Percentiles rank a stretch among this genome's conserved stretches.
These are phyloP conservation scores for Erebia epiphron DNA, from an alignment of 2,888 invertebrate species.

Conservation along the genomic window DNA sequence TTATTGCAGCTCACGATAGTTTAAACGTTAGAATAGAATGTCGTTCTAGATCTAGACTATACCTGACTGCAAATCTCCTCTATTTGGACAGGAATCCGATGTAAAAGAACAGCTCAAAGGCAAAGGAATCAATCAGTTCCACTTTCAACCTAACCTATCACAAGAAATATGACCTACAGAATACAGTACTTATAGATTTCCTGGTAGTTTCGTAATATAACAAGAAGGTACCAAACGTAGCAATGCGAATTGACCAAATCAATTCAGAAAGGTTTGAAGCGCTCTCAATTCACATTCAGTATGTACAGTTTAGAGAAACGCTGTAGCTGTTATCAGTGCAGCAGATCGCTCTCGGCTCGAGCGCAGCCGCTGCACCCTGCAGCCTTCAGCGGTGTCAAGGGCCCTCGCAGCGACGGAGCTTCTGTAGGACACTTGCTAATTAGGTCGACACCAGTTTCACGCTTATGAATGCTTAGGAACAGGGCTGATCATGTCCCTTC, in stretches of 20 bases:
- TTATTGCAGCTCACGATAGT: no score
- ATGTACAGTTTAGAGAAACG: background rate
- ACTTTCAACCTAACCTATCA: no score
- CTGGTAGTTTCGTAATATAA: no score
- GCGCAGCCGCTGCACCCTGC: background rate
- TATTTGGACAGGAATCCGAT: no score
- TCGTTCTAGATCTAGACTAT: no score
- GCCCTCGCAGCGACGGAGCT: slow-evolving; percentile 36
- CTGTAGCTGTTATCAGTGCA: background rate
- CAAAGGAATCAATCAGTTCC: no score
- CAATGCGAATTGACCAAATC: background rate
- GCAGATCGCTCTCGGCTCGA: slow-evolving; percentile 14
- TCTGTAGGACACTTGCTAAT: slow-evolving; percentile 45
- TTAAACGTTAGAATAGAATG: no score
- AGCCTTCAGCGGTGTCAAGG: slow-evolving; percentile 20
- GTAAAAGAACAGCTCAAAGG: no score
- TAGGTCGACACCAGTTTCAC: slow-evolving; percentile 49
- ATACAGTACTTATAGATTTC: no score
- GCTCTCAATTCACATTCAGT: background rate
- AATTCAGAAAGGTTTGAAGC: background rate
- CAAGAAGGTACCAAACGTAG: background rate
- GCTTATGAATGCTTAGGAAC: slow-evolving; percentile 1
- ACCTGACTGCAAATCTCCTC: no score
- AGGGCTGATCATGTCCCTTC: background rate
- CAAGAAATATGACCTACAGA: no score